A percentile compares a stretch with the other conserved stretches of the same genome.
Evolutionary conservation across 2,113 vertebrate genomes (phyloP).

Genomic region (Tyrannus savana): DNA sequence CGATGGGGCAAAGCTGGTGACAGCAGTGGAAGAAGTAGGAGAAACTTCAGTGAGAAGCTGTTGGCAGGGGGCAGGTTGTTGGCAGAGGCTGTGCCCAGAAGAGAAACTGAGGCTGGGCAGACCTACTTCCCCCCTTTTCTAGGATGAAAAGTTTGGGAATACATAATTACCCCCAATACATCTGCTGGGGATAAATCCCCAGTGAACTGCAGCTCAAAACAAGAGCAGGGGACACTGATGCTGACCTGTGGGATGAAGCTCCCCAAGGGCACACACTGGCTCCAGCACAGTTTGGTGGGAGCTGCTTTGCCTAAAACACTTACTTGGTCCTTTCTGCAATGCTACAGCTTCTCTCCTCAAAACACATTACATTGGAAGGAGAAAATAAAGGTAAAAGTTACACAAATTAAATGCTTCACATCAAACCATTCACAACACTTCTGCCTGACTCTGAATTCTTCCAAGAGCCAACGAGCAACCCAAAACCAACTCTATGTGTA

Average conservation of each 20-base stretch:
- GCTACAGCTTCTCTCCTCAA: background rate
- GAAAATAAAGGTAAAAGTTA: background rate
- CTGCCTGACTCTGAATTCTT: background rate
- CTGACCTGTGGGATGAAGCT: fast-evolving
- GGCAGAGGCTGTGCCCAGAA: background rate
- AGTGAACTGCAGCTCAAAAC: background rate
- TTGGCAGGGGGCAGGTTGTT: background rate
- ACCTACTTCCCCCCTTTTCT: background rate
- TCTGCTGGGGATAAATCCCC: background rate
- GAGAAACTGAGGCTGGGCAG: background rate
- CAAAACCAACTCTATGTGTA: background rate
- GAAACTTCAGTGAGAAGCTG: background rate
- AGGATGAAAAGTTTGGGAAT: background rate
- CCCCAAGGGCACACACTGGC: fast-evolving
- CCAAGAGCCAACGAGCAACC: background rate
- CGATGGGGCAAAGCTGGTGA: background rate
- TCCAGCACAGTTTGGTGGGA: background rate
- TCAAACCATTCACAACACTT: background rate
- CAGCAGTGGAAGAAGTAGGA: background rate
- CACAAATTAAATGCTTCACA: fast-evolving
- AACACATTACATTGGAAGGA: background rate
- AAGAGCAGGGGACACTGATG: background rate
- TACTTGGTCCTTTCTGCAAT: background rate
- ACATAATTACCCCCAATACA: fast-evolving
- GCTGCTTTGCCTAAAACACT: background rate